Percentiles rank a stretch among this genome's conserved stretches.
Conservation (phyloP, 30 jellyfish, hydroid and myxozoan genomes). For the Aurelia aurita region DNA sequence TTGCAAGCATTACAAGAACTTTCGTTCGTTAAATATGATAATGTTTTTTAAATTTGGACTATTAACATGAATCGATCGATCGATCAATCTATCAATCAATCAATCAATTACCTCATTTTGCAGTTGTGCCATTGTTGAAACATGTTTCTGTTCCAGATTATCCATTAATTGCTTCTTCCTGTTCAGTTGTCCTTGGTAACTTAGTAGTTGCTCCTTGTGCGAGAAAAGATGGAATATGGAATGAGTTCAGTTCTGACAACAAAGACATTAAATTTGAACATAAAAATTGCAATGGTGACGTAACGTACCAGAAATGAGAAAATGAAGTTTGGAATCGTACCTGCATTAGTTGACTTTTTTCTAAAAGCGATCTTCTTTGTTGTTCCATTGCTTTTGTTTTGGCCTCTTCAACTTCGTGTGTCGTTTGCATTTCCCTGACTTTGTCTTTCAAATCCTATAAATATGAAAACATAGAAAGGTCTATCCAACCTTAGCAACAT, state of each 20-base stretch:
- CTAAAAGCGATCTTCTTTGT: slow-evolving; percentile 50
- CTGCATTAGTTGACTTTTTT: slow-evolving; percentile 74
- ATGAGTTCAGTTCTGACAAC: too few species aligned
- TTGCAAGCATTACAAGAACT: too few species aligned
- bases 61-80: too few species aligned
- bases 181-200: slow-evolving; percentile 77
- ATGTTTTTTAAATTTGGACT: too few species aligned
- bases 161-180: slow-evolving; percentile 70
- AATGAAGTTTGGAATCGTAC: slow-evolving; percentile 4
- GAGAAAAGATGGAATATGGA: not conserved
- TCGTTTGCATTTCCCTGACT: slow-evolving; percentile 22
- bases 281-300: too few species aligned
- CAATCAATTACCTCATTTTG: slow-evolving; percentile 51
- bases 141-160: slow-evolving; percentile 65
- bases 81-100: not conserved
- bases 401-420: slow-evolving; percentile 4
- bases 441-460: slow-evolving; percentile 57
- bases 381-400: slow-evolving; percentile 65
- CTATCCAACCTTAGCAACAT: too few species aligned
- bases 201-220: slow-evolving; percentile 51
- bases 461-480: not conserved
- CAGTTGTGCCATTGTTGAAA: slow-evolving; percentile 34
- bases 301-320: too few species aligned
- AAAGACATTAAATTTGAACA: too few species aligned
- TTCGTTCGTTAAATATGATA: too few species aligned